These are phyloP conservation scores for Pomacea canaliculata DNA, from an alignment of 2,888 invertebrate species.

Conservation along the genomic window DNA sequence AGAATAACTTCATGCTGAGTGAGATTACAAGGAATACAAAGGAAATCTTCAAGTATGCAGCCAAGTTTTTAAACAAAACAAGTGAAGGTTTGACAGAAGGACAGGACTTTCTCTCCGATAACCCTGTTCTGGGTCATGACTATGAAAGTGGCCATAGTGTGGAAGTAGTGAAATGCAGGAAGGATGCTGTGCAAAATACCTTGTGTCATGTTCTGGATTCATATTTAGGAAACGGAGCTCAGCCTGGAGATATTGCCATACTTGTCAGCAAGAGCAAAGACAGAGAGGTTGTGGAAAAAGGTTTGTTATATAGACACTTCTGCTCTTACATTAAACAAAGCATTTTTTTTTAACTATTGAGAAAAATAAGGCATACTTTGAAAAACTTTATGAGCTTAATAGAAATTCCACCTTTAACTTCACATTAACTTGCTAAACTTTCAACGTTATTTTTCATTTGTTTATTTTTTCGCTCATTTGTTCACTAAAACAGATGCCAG, in stretches of 20 bases:
- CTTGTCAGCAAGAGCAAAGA: constrained; percentile 46
- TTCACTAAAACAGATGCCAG: too few species aligned
- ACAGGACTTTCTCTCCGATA: constrained; percentile 14
- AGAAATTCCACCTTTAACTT: too few species aligned
- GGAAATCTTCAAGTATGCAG: constrained; percentile 59
- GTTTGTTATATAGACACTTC: background rate
- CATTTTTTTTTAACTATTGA: background rate
- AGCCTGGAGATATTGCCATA: constrained; percentile 51
- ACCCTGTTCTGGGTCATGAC: constrained; percentile 49
- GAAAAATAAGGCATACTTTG: background rate
- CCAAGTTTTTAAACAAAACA: constrained; percentile 47
- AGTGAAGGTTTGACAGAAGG: constrained; percentile 8
- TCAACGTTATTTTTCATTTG: too few species aligned
- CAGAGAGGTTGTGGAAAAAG: constrained; percentile 19
- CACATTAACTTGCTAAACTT: too few species aligned
- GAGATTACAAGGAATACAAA: constrained; percentile 56
- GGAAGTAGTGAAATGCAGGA: constrained; percentile 49
- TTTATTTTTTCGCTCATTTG: too few species aligned
- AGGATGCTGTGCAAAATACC: constrained; percentile 42
- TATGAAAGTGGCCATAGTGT: constrained; percentile 50
- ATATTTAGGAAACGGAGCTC: constrained; percentile 41
- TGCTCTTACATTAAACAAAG: background rate
- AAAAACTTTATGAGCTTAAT: background rate
- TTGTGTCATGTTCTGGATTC: constrained; percentile 43
- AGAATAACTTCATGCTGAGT: constrained; percentile 59